Percentiles rank a stretch among this genome's conserved stretches.
phyloP scores from a whole-genome alignment of 1,140 invertebrate genomes.

The Drosophila sproati region DNA sequence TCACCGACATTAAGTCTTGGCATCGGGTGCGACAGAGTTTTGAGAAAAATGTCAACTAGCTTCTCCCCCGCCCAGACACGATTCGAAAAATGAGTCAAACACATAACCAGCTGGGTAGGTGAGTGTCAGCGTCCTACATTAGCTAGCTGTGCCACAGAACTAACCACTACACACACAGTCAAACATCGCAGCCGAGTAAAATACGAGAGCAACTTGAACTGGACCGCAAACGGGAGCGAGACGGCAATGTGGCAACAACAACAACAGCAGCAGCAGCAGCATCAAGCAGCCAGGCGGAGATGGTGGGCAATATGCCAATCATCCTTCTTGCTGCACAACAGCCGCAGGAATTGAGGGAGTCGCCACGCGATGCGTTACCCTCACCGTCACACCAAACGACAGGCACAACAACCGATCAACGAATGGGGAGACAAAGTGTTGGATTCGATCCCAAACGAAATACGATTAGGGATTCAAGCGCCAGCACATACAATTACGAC shows the following conservation, averaged over 20 bases:
- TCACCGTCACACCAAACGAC: background rate
- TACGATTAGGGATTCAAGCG: background rate
- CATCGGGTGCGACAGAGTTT: constrained; percentile 51
- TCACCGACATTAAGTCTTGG: constrained; percentile 43
- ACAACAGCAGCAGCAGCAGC: background rate
- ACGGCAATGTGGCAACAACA: background rate
- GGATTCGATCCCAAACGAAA: background rate
- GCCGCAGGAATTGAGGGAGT: background rate
- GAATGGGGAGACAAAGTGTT: background rate
- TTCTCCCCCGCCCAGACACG: constrained; percentile 4
- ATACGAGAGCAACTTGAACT: background rate
- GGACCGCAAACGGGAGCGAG: background rate
- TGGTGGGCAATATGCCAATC: background rate
- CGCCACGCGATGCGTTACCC: too few species aligned
- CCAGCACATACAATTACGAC: constrained; percentile 34
- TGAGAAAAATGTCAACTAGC: constrained; percentile 73
- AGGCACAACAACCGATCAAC: background rate
- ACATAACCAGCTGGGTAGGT: constrained; percentile 58
- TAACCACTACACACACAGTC: constrained; percentile 18
- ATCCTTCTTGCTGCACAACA: background rate
- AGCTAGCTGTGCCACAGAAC: background rate
- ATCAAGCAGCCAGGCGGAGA: background rate
- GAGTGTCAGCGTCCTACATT: constrained; percentile 30
- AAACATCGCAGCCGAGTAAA: background rate
- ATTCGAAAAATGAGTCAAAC: constrained; percentile 69